These are phyloP conservation scores for Machimus rusticus DNA, from an alignment of 2,888 invertebrate species.

Conservation along the genomic window DNA sequence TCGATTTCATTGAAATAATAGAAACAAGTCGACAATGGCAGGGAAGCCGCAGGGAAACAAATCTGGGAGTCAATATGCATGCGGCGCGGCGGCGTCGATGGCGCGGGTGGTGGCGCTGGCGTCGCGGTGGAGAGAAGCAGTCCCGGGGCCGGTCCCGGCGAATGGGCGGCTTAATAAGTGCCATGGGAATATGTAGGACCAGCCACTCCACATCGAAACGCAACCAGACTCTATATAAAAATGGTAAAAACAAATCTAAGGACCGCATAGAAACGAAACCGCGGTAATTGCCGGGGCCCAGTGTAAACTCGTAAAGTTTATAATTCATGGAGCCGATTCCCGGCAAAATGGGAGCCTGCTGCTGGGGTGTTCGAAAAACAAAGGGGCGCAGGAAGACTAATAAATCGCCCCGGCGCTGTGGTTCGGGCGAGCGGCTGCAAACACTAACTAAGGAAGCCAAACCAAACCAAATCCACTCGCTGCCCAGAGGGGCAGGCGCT, in stretches of 20 bases:
- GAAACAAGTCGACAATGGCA: conserved; percentile 1
- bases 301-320: conserved; percentile 36
- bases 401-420: conserved; percentile 7
- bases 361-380: conserved; percentile 18
- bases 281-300: conserved; percentile 23
- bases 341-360: not conserved
- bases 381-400: not conserved
- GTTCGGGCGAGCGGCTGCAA: not conserved
- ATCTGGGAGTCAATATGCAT: conserved; percentile 12
- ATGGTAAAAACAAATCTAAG: conserved; percentile 2
- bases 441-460: conserved; percentile 15
- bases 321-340: conserved; percentile 24
- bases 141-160: not conserved
- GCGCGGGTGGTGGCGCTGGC: no score
- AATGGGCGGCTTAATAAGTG: conserved; percentile 23
- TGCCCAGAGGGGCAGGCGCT: not conserved
- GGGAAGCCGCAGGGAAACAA: not conserved
- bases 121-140: no score
- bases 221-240: conserved; percentile 3
- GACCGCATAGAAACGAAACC: conserved; percentile 15
- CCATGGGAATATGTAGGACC: not conserved
- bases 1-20: conserved; percentile 16
- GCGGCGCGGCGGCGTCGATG: not conserved
- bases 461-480: not conserved
- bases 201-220: not conserved